Evolutionary conservation across 2,888 invertebrate species (phyloP).

Genomic region (Tachina fera): DNA sequence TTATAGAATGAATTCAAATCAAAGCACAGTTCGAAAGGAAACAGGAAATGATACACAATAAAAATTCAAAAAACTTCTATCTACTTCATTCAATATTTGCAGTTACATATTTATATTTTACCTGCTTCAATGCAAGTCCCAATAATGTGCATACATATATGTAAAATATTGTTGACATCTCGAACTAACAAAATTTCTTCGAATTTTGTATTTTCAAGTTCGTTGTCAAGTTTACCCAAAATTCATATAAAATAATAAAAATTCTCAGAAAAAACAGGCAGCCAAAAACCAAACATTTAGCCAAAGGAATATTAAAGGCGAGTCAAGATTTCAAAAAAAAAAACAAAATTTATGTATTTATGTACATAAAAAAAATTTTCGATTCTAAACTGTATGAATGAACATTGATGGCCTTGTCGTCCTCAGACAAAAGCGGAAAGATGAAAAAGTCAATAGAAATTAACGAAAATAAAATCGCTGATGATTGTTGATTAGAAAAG

Average conservation of each 20-base stretch:
- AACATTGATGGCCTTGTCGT: constrained; percentile 45
- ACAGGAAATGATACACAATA: constrained; percentile 22
- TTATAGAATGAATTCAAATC: background rate
- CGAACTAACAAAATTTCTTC: constrained; percentile 19
- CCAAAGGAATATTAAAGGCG: background rate
- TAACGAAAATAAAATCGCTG: constrained; percentile 23
- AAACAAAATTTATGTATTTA: background rate
- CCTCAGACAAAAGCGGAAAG: constrained; percentile 24
- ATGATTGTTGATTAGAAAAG: constrained; percentile 53
- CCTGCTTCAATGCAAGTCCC: constrained; percentile 17
- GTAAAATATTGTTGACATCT: background rate
- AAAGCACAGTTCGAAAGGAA: constrained; percentile 16
- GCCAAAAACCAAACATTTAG: background rate
- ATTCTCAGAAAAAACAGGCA: constrained; percentile 21
- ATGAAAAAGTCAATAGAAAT: constrained; percentile 32
- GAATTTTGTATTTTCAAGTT: constrained; percentile 40
- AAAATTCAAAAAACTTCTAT: background rate
- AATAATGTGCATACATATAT: background rate
- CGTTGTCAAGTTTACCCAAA: constrained; percentile 49
- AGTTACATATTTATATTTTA: background rate
- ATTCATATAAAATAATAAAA: constrained; percentile 25
- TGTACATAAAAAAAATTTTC: constrained; percentile 6
- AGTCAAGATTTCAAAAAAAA: constrained; percentile 16
- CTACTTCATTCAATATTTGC: background rate
- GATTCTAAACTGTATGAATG: constrained; percentile 1